Evolutionary conservation across 1,140 invertebrate species (phyloP), one percentile per base, ranked within the genome.

Genomic region (Coenobita brevimanus): DNA sequence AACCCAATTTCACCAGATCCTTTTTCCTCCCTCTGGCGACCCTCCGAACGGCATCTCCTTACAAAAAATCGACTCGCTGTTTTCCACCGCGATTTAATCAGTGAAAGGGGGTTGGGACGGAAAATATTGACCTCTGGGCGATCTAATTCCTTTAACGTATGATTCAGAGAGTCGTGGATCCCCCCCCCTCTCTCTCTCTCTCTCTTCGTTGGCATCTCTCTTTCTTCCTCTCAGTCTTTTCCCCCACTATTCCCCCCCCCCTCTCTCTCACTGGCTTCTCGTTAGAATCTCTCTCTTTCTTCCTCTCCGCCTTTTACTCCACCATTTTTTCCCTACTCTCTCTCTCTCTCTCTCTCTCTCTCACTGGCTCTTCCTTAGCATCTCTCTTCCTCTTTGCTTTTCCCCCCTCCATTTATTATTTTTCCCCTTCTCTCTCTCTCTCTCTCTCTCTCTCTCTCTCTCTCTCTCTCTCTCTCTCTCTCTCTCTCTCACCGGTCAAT

Each of bases 381-480:
- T 41, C 21, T 41, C 21, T 75, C 0, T 24, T 41, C 3, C 13
- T 8, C 27, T 15, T n/a, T 41, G 30, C 24, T 38, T n/a, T 46
- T 0, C 13, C 10, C 38, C 4, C 10, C 10, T 27, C 2, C 8
- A 10, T 50, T 27, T 24, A 46, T 24, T 78, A 17, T 78, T 43
- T 78, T n/a, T 78, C 75, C 50, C 43, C 50, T 24, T 54, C 79
- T 64, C 79, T 41, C 79, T 64, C 57, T 81, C 79, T 64, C 57
- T 64, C 79, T 64, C 79, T 64, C 57, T 67, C 79, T 81, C 38
- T 64, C 57, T 81, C 57, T 81, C 79, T 64, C 60, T 81, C 54
- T 50, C 46, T 21, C 21, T 30, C 17, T 21, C 50, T 13, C 27
- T 21, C 41, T 69, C 15, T n/a, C n/a, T n/a, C n/a, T n/a, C n/a